A percentile compares a stretch with the other conserved stretches of the same genome.
phyloP scores from a whole-genome alignment of 2,797 vertebrate genomes.

The Scolopax bukidnonensis region DNA sequence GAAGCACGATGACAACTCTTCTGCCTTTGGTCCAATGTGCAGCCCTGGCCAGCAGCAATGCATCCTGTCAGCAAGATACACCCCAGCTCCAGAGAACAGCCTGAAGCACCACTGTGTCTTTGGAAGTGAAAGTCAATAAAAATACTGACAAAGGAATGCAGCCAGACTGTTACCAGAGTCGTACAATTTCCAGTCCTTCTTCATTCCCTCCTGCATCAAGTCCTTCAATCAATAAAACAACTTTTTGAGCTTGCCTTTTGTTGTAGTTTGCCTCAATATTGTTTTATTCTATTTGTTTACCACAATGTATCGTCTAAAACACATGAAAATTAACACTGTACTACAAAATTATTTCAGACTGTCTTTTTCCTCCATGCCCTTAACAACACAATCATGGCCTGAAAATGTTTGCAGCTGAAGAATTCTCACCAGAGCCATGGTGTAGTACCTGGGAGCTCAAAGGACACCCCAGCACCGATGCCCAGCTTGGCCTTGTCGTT shows the following conservation, averaged over 20 bases:
- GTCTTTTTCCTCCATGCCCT: neutral
- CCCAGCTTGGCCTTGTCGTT: neutral
- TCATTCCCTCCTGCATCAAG: neutral
- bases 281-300: neutral
- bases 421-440: neutral
- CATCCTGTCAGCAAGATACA: neutral
- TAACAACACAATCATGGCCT: neutral
- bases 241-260: constrained; percentile 6
- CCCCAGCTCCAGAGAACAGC: neutral
- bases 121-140: constrained; percentile 39
- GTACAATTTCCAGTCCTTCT: constrained; percentile 13
- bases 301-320: neutral
- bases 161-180: neutral
- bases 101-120: neutral
- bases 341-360: neutral
- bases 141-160: constrained; percentile 33
- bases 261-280: neutral
- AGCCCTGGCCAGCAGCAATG: neutral
- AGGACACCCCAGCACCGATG: neutral
- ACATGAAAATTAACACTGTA: neutral
- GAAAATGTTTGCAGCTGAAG: neutral
- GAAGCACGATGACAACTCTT: neutral
- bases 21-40: neutral
- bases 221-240: neutral
- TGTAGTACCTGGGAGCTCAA: neutral